Evolutionary conservation across 2,113 vertebrate genomes (phyloP).

Genomic region (Nematolebias whitei): DNA sequence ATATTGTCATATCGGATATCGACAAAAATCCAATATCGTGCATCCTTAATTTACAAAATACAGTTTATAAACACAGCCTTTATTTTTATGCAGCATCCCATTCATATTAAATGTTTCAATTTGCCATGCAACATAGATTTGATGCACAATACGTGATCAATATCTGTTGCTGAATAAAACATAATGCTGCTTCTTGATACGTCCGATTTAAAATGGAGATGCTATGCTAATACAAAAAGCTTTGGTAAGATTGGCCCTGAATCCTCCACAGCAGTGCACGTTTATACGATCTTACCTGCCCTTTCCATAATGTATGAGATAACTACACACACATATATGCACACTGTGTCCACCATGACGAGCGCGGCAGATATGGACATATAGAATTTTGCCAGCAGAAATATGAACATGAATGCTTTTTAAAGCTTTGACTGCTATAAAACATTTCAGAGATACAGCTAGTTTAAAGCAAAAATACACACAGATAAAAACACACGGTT

Average conservation of each 20-base stretch:
- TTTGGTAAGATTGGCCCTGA: constrained; percentile 70
- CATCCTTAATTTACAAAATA: constrained; percentile 40
- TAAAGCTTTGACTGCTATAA: constrained; percentile 49
- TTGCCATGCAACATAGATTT: constrained; percentile 63
- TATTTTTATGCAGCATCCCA: constrained; percentile 34
- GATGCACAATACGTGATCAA: constrained; percentile 74
- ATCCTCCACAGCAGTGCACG: constrained; percentile 70
- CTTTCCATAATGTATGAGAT: constrained; percentile 77
- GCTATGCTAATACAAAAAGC: constrained; percentile 72
- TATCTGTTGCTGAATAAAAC: constrained; percentile 77
- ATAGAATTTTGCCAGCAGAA: constrained; percentile 14
- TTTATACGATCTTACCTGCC: constrained; percentile 72
- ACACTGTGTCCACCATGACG: constrained; percentile 26
- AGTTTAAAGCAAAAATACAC: constrained; percentile 15
- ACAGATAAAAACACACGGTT: constrained; percentile 33
- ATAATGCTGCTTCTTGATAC: constrained; percentile 66
- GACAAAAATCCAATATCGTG: too few relatives aligned
- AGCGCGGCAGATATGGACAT: neutral
- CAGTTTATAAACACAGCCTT: constrained; percentile 48
- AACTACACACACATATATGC: constrained; percentile 56
- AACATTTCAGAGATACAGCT: constrained; percentile 31
- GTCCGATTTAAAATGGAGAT: constrained; percentile 78
- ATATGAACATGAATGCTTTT: constrained; percentile 14
- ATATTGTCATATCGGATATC: too few relatives aligned
- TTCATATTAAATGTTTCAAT: constrained; percentile 53